Conservation (phyloP, 2,113 vertebrate genomes). For the Eubucco bourcierii region DNA sequence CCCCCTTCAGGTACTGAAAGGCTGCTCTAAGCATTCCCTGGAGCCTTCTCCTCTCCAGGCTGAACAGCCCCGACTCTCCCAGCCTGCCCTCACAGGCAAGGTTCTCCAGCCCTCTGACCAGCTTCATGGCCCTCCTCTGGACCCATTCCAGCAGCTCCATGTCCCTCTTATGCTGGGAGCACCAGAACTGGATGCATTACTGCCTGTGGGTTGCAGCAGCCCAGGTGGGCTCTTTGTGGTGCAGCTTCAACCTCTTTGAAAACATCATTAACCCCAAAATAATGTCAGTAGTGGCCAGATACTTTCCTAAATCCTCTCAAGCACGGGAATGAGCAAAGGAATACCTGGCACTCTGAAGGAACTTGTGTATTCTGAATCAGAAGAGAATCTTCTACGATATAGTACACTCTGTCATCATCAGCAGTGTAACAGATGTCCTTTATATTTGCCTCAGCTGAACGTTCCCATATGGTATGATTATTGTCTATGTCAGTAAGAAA, state of each 20-base stretch:
- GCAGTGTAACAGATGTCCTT: constrained; percentile 65
- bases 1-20: no score
- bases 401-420: constrained; percentile 58
- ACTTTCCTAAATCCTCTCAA: not conserved
- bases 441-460: constrained; percentile 30
- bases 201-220: no score
- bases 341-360: constrained; percentile 66
- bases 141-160: no score
- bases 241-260: not conserved
- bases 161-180: no score
- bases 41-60: no score
- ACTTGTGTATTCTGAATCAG: constrained; percentile 44
- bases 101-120: no score
- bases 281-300: not conserved
- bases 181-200: no score
- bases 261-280: not conserved
- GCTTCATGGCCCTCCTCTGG: no score
- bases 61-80: no score
- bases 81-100: no score
- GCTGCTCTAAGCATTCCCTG: no score
- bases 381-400: constrained; percentile 42
- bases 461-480: constrained; percentile 49
- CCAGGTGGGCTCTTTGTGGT: no score
- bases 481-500: constrained; percentile 68
- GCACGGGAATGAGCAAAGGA: not conserved